Conservation (phyloP, 2,113 vertebrate genomes). For the Toxotes jaculatrix region DNA sequence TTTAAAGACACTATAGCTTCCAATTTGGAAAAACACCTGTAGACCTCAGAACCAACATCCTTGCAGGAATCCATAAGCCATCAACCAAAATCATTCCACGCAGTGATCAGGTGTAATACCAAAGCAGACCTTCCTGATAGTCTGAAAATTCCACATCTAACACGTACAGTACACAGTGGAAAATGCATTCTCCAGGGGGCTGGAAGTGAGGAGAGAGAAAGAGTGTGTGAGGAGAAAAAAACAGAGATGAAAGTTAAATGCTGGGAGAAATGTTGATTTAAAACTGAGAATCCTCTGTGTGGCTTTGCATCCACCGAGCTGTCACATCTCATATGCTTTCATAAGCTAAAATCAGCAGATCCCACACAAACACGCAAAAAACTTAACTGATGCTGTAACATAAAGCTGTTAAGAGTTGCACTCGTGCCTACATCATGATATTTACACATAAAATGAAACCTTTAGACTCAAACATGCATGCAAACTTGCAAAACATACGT, state of each 20-base stretch:
- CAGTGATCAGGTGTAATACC: conserved; percentile 9
- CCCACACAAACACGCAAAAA: not conserved
- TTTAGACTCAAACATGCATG: not conserved
- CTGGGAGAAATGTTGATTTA: conserved; percentile 19
- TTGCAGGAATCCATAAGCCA: not conserved
- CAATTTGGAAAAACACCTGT: not conserved
- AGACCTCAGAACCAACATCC: not conserved
- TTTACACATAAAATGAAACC: not conserved
- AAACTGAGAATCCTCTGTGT: conserved; percentile 1
- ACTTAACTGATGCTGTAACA: not conserved
- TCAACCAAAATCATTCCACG: not conserved
- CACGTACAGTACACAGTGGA: conserved; percentile 1
- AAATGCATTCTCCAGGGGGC: conserved; percentile 6
- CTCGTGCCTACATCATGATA: conserved; percentile 6
- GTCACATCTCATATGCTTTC: conserved; percentile 33
- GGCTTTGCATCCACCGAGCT: conserved; percentile 15
- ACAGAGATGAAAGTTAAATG: not conserved
- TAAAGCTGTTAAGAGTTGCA: conserved; percentile 12
- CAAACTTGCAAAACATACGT: not conserved
- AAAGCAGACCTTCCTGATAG: not conserved
- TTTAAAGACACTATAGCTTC: not conserved
- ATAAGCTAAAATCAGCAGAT: conserved; percentile 11
- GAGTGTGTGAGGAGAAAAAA: not conserved
- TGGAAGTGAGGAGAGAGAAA: conserved; percentile 4
- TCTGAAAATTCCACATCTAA: conserved; percentile 19